phyloP scores from a whole-genome alignment of 2,888 invertebrate species.

The Phasia obesa region DNA sequence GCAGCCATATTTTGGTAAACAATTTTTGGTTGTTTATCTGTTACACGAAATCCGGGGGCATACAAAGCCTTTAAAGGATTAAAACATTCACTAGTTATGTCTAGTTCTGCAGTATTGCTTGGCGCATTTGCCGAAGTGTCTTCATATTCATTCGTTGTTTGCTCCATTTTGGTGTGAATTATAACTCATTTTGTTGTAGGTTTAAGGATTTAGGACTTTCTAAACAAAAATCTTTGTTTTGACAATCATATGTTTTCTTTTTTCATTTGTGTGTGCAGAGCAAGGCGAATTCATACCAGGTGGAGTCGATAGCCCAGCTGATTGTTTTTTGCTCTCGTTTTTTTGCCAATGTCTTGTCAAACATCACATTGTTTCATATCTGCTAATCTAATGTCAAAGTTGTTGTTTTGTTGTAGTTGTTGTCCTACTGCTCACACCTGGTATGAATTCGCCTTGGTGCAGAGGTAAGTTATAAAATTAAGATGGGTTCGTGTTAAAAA shows the following conservation, averaged over 20 bases:
- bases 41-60: slow-evolving; percentile 83
- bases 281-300: too few species aligned
- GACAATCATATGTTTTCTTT: background rate
- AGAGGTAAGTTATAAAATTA: background rate
- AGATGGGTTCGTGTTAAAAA: too few species aligned
- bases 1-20: slow-evolving; percentile 88
- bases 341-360: too few species aligned
- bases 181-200: background rate
- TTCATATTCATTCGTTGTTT: background rate
- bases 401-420: too few species aligned
- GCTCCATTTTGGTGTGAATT: slow-evolving; percentile 43
- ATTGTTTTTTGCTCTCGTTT: too few species aligned
- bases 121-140: background rate
- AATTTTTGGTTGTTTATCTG: slow-evolving; percentile 84
- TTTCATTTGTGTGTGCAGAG: background rate
- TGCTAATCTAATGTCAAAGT: too few species aligned
- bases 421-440: too few species aligned
- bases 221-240: background rate
- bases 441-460: too few species aligned
- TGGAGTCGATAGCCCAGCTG: too few species aligned
- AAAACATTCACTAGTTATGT: slow-evolving; percentile 85
- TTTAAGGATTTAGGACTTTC: too few species aligned
- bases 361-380: too few species aligned
- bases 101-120: slow-evolving; percentile 77
- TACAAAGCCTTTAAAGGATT: slow-evolving; percentile 89